These are phyloP conservation scores for Ailurus styani DNA, from an alignment of 2,113 vertebrate species.

Conservation along the genomic window DNA sequence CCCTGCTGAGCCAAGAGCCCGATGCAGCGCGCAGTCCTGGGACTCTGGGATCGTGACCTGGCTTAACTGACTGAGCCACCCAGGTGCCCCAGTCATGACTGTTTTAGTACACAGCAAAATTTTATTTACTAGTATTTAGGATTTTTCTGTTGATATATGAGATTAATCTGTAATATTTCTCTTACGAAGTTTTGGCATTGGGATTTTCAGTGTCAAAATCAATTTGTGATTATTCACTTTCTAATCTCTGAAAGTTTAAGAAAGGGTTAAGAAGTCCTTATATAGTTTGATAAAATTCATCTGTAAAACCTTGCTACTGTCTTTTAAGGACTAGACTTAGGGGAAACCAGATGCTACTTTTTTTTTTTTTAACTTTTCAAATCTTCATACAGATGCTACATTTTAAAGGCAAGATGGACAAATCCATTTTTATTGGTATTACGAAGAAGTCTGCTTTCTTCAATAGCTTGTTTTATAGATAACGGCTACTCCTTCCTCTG, in stretches of 20 bases:
- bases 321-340: background rate
- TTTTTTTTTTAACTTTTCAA: background rate
- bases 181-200: background rate
- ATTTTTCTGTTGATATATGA: background rate
- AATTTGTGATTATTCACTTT: background rate
- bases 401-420: background rate
- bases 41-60: too few relatives aligned
- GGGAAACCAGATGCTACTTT: background rate
- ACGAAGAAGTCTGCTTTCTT: background rate
- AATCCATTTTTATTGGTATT: background rate
- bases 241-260: background rate
- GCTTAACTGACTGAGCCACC: too few relatives aligned
- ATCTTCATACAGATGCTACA: background rate
- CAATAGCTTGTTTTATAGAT: background rate
- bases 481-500: background rate
- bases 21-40: fast-evolving
- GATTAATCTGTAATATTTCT: background rate
- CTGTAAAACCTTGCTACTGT: background rate
- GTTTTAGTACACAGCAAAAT: background rate
- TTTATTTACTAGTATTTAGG: background rate
- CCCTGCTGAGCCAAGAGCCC: too few relatives aligned
- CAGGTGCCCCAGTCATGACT: background rate
- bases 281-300: background rate
- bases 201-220: background rate
- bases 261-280: background rate